Percentiles rank a stretch among this genome's conserved stretches.
phyloP scores from a whole-genome alignment of 2,113 vertebrate species.

The Rhodinocichla rosea region DNA sequence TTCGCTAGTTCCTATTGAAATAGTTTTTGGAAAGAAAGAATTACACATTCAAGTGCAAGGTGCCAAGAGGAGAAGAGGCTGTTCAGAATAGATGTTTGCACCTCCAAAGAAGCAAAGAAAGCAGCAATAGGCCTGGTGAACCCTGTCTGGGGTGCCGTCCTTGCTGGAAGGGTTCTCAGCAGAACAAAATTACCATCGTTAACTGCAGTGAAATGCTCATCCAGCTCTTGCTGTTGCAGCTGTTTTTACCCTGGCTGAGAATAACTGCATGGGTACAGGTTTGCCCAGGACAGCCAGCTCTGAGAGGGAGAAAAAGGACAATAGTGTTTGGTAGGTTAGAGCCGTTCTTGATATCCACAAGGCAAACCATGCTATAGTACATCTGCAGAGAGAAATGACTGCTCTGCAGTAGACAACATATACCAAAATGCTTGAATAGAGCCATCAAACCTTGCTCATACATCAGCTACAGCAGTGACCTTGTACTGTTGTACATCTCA shows the following conservation, averaged over 20 bases:
- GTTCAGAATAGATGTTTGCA: background rate
- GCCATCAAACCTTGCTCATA: background rate
- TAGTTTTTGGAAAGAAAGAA: background rate
- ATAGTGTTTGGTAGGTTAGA: background rate
- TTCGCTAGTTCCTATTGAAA: background rate
- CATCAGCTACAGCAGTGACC: background rate
- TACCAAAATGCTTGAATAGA: background rate
- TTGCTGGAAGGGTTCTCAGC: background rate
- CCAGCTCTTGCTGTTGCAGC: background rate
- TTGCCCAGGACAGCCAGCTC: background rate
- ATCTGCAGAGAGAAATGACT: background rate
- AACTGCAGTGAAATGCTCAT: background rate
- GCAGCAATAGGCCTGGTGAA: background rate
- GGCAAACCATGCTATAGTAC: rapidly evolving
- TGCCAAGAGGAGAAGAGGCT: background rate
- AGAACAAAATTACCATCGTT: background rate
- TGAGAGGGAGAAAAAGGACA: background rate
- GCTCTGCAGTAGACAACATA: background rate
- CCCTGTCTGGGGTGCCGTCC: background rate
- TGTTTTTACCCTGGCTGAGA: constrained; percentile 19
- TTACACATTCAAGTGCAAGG: background rate
- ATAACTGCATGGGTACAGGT: background rate
- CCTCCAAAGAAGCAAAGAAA: background rate
- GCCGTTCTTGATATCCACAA: background rate
- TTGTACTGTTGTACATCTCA: background rate